Percentiles rank a stretch among this genome's conserved stretches.
phyloP scores from a whole-genome alignment of 2,888 invertebrate genomes.

The Eupithecia abbreviata region DNA sequence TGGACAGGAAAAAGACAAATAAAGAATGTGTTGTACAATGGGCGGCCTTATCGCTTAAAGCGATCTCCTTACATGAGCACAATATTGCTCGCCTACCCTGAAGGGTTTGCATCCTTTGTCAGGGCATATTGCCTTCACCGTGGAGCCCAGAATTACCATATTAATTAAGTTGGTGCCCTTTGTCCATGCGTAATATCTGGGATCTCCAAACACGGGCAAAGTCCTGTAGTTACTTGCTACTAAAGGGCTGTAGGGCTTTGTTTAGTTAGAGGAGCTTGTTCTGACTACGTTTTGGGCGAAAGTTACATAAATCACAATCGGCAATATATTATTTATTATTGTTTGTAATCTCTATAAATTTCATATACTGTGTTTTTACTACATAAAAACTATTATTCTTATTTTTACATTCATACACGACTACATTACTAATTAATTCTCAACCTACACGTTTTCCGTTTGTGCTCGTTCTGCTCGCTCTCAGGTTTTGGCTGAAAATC shows the following conservation, averaged over 20 bases:
- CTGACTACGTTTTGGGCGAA: background rate
- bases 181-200: conserved; percentile 6
- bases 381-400: no score
- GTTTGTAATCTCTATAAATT: no score
- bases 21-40: no score
- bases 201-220: conserved; percentile 6
- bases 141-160: conserved; percentile 19
- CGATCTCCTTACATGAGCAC: background rate
- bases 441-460: no score
- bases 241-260: background rate
- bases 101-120: conserved; percentile 13
- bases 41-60: no score
- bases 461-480: no score
- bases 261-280: background rate
- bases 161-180: conserved; percentile 23
- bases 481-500: no score
- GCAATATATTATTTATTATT: no score
- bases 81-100: background rate
- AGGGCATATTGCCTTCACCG: conserved; percentile 4
- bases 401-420: no score
- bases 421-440: no score
- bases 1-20: no score
- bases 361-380: no score
- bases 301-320: background rate
- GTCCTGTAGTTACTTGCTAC: background rate